Base-by-base conservation (phyloP, 2,888 invertebrate species). In the Amiota communis region DNA sequence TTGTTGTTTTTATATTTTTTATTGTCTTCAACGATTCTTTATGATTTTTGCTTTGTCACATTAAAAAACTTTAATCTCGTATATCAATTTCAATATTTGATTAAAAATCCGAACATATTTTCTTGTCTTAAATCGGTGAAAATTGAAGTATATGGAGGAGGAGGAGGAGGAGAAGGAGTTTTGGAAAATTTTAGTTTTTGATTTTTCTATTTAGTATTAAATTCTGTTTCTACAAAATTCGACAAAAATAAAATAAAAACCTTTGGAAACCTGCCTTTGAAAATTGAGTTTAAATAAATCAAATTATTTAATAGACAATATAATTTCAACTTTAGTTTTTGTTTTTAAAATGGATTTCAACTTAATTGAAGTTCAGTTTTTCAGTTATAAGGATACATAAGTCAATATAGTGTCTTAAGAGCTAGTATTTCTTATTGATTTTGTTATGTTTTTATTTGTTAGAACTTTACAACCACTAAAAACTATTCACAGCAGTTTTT, bases 401-500 rank as follows among this genome's bases (percentile, higher is more conserved):
- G 80, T 79, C 71, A 56, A 6, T 36, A 36, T 36, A 36, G 36
- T 36, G 6, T 36, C 83, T 83, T 83, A 85, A 76, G 68, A 81
- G 75, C 85, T 83, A 83, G 69, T 12, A 51, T 53, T 53, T 68
- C 36, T 77, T 79, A 71, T 49, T 79, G 77, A 77, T 73, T 73
- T 68, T 67, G 72, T 47, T 72, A 51, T 70, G 71, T 75, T 72
- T 75, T 61, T 72, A 61, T 72, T 63, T 57, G 57, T 48, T 81
- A 80, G 79, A 82, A 85, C 79, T 82, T 83, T 86, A 86, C 85
- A 87, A 87, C 86, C 85, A 86, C 86, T 87, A 86, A 88, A 36
- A 87, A 86, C 87, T 87, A 88, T 87, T 87, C 87, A 88, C 87
- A 88, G 87, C 87, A 87, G 88, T 86, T 82, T 85, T 78, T 74